These are phyloP conservation scores for Bhutanitis thaidina DNA, from an alignment of 2,888 invertebrate genomes.

Conservation along the genomic window DNA sequence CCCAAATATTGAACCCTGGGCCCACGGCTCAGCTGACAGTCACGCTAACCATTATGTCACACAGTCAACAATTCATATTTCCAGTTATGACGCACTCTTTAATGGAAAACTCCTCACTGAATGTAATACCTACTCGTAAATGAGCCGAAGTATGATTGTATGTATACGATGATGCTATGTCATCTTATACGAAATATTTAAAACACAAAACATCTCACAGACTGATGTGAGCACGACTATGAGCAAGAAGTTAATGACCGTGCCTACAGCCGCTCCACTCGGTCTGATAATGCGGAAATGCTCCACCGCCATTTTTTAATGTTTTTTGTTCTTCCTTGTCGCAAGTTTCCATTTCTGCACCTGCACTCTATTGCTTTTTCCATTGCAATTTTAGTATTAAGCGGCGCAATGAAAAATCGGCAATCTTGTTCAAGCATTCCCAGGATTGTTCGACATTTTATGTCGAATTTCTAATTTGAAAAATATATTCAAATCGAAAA, in stretches of 20 bases:
- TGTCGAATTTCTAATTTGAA: conserved; percentile 4
- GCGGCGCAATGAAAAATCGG: conserved; percentile 21
- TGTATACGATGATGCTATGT: too few species aligned
- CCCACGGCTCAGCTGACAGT: too few species aligned
- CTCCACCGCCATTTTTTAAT: conserved; percentile 34
- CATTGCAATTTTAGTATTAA: conserved; percentile 21
- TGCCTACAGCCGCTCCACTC: conserved; percentile 37
- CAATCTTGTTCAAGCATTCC: neutral
- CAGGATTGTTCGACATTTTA: conserved; percentile 12
- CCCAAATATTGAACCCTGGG: too few species aligned
- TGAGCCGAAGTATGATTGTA: too few species aligned
- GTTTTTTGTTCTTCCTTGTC: conserved; percentile 30
- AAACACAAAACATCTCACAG: too few species aligned
- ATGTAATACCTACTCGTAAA: too few species aligned
- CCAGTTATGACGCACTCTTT: too few species aligned
- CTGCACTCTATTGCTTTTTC: conserved; percentile 27
- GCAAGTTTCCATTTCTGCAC: conserved; percentile 26
- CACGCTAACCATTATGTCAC: too few species aligned
- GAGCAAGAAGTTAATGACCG: conserved; percentile 40
- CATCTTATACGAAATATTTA: too few species aligned
- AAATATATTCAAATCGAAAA: neutral
- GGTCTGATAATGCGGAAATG: conserved; percentile 40
- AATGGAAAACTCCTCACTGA: too few species aligned
- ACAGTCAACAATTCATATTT: too few species aligned
- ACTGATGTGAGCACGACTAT: neutral